Base-by-base conservation (phyloP, 1,140 invertebrate species). In the Chionoecetes opilio region DNA sequence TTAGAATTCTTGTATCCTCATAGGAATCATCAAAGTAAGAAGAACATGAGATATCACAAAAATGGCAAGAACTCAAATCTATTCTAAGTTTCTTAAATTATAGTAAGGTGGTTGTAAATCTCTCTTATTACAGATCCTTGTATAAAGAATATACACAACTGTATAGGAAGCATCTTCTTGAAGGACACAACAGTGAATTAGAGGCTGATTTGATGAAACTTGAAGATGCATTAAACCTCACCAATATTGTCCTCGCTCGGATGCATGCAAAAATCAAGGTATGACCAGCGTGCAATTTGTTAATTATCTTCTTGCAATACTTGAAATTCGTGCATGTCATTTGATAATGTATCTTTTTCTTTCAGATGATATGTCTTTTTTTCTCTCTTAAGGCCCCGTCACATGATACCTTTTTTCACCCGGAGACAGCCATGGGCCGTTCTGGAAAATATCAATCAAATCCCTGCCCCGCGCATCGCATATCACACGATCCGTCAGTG, bases 201-300 rank as follows among this genome's bases (percentile, higher is more conserved):
- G 98, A 98, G 96, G 95, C 98, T 87, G 98, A 98, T 97, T 96
- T 99, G 84, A 98, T 98, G 96, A 98, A 98, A 96, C 97, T 98
- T 87, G 98, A 99, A 97, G 98, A 98, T 96, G 97, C 97, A 92
- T 97, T 99, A 63, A 98, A 98, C 84, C 98, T 99, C 38, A 97
- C 98, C 82, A 98, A 98, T 91, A 98, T 99, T 34, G 97, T 99
- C 2, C 98, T 98, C 94, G 98, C 98, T 0, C 97, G 98, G 96
- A 98, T 98, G 97, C 98, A 98, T 95, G 98, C 98, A n/a, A 98
- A 98, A 96, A 97, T 98, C 96, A 97, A 98, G 97, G 98, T 98
- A 97, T 97, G 93, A 85, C 85, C 32, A 95, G 9, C 75, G 2
- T 97, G 96, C 96, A 96, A 37, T 11, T 90, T 96, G 11, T 92